Evolutionary conservation across 2,113 vertebrate genomes (phyloP), one percentile per base, ranked within the genome.

Genomic region (Xyrauchen texanus): DNA sequence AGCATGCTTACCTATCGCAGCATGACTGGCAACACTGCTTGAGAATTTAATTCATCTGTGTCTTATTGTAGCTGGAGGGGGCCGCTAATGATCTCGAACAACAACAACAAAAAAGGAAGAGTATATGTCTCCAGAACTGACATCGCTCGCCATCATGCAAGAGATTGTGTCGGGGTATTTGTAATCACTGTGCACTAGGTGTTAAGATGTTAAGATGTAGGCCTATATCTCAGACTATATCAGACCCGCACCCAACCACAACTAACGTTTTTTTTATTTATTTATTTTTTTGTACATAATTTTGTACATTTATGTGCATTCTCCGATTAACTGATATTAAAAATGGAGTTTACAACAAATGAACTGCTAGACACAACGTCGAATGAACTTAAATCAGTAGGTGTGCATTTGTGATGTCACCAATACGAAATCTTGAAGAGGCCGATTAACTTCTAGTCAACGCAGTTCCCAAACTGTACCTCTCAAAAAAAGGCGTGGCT

Each of bases 31-130:
- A 76, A 16, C 62, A 45, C 61, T 51, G 73, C 73, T 76, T 65
- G 73, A 65, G 73, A 76, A 76, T 76, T 76, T 65, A 76, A 76
- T 76, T 61, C 73, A 64, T 49, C 73, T 61, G 73, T 76, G 73
- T 64, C 73, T 76, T 76, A 65, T 76, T 76, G 3, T 34, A 34
- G 93, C 94, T 92, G 92, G 93, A 93, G 94, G 95, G 92, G 89
- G 88, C 89, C 93, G 90, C 92, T 95, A 94, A 95, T 93, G 93
- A 95, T 91, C 92, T 90, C 86, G 88, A 91, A 90, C 21, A 34
- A n/a, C n/a, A 93, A 93, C 90, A 92, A 89, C 92, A 89, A 66
- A 46, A 79, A 71, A 16, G 60, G 34, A 47, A 55, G n/a, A n/a
- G n/a, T 11, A 47, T 75, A 53, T 81, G 83, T 75, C 79, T 77